phyloP scores from a whole-genome alignment of 1,140 invertebrate genomes.

The Campoletis sonorensis region DNA sequence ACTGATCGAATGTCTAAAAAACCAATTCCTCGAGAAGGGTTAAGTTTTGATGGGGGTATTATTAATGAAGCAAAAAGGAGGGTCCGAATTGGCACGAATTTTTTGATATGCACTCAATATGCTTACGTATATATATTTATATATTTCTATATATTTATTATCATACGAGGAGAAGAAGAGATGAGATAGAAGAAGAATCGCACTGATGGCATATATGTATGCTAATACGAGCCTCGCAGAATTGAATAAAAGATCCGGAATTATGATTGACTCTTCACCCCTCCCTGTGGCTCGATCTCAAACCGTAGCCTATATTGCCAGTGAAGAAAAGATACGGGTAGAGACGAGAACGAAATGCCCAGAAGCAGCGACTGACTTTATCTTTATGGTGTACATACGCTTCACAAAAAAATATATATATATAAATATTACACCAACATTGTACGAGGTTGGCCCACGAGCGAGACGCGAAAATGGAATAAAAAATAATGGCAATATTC shows the following conservation, averaged over 20 bases:
- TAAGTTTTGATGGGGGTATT: too few relatives aligned
- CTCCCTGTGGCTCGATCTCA: constrained; percentile 48
- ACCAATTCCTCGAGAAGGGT: too few relatives aligned
- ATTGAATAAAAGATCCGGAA: constrained; percentile 76
- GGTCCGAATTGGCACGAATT: too few relatives aligned
- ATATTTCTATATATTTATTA: constrained; percentile 24
- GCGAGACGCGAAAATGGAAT: constrained; percentile 27
- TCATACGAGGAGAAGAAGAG: not conserved
- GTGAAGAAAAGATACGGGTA: not conserved
- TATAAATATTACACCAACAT: too few relatives aligned
- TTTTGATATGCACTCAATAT: not conserved
- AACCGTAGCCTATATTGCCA: not conserved
- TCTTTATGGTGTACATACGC: constrained; percentile 31
- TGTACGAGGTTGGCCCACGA: not conserved
- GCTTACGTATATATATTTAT: too few relatives aligned
- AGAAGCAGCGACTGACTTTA: constrained; percentile 40
- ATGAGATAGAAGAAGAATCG: constrained; percentile 27
- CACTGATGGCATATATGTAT: constrained; percentile 67
- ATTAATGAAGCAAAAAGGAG: too few relatives aligned
- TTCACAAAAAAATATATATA: not conserved
- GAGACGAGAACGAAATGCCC: constrained; percentile 31
- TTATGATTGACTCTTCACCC: constrained; percentile 66
- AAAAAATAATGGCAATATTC: not conserved
- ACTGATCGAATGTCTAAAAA: too few relatives aligned
- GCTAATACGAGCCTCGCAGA: constrained; percentile 67